phyloP scores from a whole-genome alignment of 2,113 vertebrate genomes.

The Phocoena sinus region DNA sequence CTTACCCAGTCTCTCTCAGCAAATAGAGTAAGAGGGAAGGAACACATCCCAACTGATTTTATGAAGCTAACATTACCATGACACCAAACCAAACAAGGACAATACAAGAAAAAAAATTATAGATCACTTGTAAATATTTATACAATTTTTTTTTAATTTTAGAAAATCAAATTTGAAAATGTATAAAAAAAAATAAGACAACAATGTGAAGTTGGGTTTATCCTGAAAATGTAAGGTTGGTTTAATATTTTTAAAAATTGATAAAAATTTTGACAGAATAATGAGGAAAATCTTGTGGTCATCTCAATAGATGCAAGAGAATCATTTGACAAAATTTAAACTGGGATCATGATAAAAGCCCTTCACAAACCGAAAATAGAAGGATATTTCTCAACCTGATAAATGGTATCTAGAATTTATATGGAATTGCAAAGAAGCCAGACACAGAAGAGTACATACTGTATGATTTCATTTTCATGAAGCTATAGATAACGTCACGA shows the following conservation, averaged over 20 bases:
- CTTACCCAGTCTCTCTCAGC: neutral
- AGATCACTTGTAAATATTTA: neutral
- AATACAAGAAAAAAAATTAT: neutral
- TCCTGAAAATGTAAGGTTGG: neutral
- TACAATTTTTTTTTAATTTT: neutral
- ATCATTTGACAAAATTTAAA: neutral
- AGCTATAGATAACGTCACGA: neutral
- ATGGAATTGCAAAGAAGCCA: neutral
- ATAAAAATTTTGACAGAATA: neutral
- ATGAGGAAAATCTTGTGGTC: neutral
- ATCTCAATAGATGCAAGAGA: neutral
- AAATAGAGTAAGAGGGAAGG: neutral
- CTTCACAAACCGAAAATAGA: neutral
- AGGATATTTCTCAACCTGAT: neutral
- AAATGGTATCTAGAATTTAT: neutral
- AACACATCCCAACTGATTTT: neutral
- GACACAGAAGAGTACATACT: neutral
- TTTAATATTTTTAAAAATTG: neutral
- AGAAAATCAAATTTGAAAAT: neutral
- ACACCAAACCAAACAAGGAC: neutral
- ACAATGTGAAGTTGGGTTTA: neutral
- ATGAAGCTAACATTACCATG: neutral
- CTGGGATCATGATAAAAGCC: neutral
- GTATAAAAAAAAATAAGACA: neutral
- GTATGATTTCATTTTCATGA: neutral